Conservation (phyloP, 2,797 vertebrate species). For the Typhlichthys subterraneus region DNA sequence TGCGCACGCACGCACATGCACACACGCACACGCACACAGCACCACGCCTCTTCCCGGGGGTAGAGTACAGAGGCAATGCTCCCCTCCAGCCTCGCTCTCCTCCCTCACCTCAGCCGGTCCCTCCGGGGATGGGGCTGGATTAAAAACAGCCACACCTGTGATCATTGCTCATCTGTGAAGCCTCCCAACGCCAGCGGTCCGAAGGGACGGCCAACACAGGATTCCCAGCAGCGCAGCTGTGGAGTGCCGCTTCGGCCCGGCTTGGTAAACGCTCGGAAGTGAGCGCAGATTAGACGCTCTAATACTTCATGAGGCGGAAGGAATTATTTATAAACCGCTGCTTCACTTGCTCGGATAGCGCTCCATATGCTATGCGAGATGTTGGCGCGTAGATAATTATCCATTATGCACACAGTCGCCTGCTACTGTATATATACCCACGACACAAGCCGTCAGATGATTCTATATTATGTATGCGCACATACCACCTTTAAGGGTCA, state of each 20-base stretch:
- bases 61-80: slow-evolving; percentile 12
- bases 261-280: slow-evolving; percentile 55
- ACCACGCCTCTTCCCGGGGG: slow-evolving; percentile 28
- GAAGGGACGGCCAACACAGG: slow-evolving; percentile 37
- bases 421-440: background rate
- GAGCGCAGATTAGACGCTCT: slow-evolving; percentile 47
- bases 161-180: slow-evolving; percentile 67
- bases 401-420: slow-evolving; percentile 15
- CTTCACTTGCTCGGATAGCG: slow-evolving; percentile 13
- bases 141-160: slow-evolving; percentile 69
- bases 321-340: slow-evolving; percentile 33
- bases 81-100: slow-evolving; percentile 39
- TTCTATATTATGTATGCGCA: too few relatives aligned
- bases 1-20: slow-evolving; percentile 9
- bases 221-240: slow-evolving; percentile 46
- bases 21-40: slow-evolving; percentile 27
- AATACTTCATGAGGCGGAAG: slow-evolving; percentile 38
- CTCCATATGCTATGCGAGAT: slow-evolving; percentile 20
- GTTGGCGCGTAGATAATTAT: slow-evolving; percentile 7
- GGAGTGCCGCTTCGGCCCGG: slow-evolving; percentile 41
- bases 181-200: slow-evolving; percentile 52
- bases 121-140: slow-evolving; percentile 43
- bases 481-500: too few relatives aligned
- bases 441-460: background rate
- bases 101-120: slow-evolving; percentile 39